These are phyloP conservation scores for Limnephilus auricula DNA, from an alignment of 2,888 invertebrate genomes.

Conservation along the genomic window DNA sequence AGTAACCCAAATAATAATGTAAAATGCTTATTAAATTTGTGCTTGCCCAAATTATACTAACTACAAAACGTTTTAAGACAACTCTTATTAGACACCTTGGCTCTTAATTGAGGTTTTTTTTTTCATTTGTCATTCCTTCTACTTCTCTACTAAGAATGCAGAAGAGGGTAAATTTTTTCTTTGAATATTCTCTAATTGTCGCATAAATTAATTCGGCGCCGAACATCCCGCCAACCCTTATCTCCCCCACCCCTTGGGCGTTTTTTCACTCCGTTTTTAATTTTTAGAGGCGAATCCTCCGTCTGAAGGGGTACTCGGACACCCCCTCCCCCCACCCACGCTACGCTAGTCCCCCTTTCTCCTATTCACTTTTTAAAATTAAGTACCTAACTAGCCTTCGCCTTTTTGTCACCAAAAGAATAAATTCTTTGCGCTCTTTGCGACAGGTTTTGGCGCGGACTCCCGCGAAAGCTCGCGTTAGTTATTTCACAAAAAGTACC, in stretches of 20 bases:
- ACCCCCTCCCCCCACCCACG: constrained; percentile 47
- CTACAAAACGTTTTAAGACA: not conserved
- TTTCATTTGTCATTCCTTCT: not conserved
- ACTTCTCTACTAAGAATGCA: constrained; percentile 27
- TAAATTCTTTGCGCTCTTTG: constrained; percentile 41
- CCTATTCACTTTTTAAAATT: constrained; percentile 62
- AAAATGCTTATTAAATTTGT: not conserved
- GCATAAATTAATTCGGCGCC: constrained; percentile 65
- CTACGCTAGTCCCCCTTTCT: constrained; percentile 53
- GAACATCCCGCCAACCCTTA: constrained; percentile 58
- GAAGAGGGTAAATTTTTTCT: constrained; percentile 44
- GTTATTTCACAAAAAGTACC: constrained; percentile 31
- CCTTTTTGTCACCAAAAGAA: constrained; percentile 42
- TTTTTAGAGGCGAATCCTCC: constrained; percentile 44
- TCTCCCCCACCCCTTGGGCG: constrained; percentile 47
- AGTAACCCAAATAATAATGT: too few relatives aligned
- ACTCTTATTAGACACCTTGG: not conserved
- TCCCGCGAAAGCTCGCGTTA: not conserved
- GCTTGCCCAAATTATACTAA: not conserved
- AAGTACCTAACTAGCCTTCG: constrained; percentile 64
- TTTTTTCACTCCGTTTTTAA: constrained; percentile 50
- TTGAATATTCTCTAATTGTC: constrained; percentile 64
- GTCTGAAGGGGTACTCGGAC: constrained; percentile 50
- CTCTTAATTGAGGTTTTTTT: constrained; percentile 33
- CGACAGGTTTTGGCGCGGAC: constrained; percentile 3